Percentiles rank a stretch among this genome's conserved stretches.
Conservation (phyloP, 2,113 vertebrate genomes). For the Axis porcinus region DNA sequence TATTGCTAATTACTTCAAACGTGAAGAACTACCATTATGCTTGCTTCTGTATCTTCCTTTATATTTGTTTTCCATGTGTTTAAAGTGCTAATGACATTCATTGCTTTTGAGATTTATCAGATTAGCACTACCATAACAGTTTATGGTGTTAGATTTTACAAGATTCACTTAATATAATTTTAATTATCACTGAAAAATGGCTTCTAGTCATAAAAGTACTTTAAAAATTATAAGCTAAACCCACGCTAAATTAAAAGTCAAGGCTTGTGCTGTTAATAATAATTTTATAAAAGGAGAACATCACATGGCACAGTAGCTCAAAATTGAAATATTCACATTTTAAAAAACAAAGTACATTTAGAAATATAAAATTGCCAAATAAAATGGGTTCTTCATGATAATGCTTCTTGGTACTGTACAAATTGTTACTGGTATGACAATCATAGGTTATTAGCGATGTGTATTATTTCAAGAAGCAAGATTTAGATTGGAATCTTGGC, state of each 20-base stretch:
- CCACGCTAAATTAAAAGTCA: conserved; percentile 58
- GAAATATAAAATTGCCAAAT: conserved; percentile 39
- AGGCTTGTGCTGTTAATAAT: conserved; percentile 45
- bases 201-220: conserved; percentile 57
- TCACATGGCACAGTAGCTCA: conserved; percentile 16
- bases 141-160: conserved; percentile 66
- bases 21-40: background rate
- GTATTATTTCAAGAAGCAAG: background rate
- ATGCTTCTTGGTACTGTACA: background rate
- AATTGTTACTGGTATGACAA: conserved; percentile 27
- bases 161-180: conserved; percentile 66
- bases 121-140: conserved; percentile 53
- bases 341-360: conserved; percentile 41
- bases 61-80: conserved; percentile 59
- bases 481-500: conserved; percentile 14
- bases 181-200: conserved; percentile 71
- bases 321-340: conserved; percentile 51
- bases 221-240: conserved; percentile 59
- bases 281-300: conserved; percentile 49
- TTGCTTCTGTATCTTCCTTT: conserved; percentile 38
- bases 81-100: conserved; percentile 67
- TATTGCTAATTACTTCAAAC: background rate
- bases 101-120: conserved; percentile 65
- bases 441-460: conserved; percentile 22
- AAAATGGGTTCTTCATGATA: conserved; percentile 34